Evolutionary conservation across 2,888 invertebrate species (phyloP).

Genomic region (Apeira syringaria): DNA sequence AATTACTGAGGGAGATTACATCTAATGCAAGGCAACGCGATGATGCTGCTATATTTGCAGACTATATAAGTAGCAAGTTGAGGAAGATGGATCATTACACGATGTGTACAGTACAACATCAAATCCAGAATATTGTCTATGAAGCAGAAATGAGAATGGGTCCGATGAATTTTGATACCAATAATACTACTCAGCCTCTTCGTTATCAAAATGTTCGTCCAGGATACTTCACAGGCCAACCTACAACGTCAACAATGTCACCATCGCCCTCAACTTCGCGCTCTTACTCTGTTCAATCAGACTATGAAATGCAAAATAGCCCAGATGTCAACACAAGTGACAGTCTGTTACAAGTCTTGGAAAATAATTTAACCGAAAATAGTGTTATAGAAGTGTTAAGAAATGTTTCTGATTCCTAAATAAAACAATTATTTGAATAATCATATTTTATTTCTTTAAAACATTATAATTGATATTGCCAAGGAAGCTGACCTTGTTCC

Average conservation of each 20-base stretch:
- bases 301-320: not conserved
- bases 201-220: conserved; percentile 26
- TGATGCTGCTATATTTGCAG: conserved; percentile 33
- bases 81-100: conserved; percentile 31
- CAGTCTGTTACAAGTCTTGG: not conserved
- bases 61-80: conserved; percentile 33
- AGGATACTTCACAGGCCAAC: conserved; percentile 24
- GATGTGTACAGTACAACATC: conserved; percentile 32
- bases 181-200: conserved; percentile 27
- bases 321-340: not conserved
- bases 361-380: not conserved
- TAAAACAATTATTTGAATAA: not conserved
- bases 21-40: conserved; percentile 31
- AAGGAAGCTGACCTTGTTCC: not conserved
- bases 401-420: not conserved
- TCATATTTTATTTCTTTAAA: not conserved
- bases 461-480: not conserved
- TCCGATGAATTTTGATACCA: conserved; percentile 27
- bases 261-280: conserved; percentile 29
- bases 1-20: conserved; percentile 29
- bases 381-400: not conserved
- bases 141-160: conserved; percentile 26
- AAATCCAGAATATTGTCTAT: conserved; percentile 31
- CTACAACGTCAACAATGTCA: conserved; percentile 26
- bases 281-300: conserved; percentile 13